Evolutionary conservation across 2,888 invertebrate genomes (phyloP).

Genomic region (Drosophila hamatofila): DNA sequence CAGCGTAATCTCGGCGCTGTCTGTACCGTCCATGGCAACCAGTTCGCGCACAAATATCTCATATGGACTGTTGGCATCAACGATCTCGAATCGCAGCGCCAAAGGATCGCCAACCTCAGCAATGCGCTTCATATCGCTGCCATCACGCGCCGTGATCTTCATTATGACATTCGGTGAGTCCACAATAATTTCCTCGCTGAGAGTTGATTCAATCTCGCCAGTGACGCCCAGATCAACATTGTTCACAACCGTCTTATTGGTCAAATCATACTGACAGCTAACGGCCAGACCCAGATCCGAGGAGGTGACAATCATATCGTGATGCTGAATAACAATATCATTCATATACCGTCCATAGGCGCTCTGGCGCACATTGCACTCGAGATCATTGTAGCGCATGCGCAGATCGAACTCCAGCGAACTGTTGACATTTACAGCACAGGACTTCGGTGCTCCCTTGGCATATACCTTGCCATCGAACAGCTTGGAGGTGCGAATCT

Average conservation of each 20-base stretch:
- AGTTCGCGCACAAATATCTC: slow-evolving; percentile 97
- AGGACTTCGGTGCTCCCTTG: slow-evolving; percentile 96
- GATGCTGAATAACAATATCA: slow-evolving; percentile 97
- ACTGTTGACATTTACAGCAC: slow-evolving; percentile 94
- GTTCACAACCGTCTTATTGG: slow-evolving; percentile 96
- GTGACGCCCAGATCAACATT: slow-evolving; percentile 95
- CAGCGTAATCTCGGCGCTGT: slow-evolving; percentile 95
- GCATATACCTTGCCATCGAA: slow-evolving; percentile 98
- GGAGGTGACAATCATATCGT: slow-evolving; percentile 96
- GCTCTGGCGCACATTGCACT: slow-evolving; percentile 95
- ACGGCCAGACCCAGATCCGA: slow-evolving; percentile 96
- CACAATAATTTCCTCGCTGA: slow-evolving; percentile 95
- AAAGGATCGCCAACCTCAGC: slow-evolving; percentile 97
- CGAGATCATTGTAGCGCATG: slow-evolving; percentile 96
- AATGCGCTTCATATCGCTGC: slow-evolving; percentile 92
- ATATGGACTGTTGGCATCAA: slow-evolving; percentile 96
- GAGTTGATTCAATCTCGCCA: slow-evolving; percentile 93
- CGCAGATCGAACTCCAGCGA: slow-evolving; percentile 95
- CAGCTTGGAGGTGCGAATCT: slow-evolving; percentile 94
- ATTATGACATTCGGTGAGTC: slow-evolving; percentile 97
- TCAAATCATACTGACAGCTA: slow-evolving; percentile 96
- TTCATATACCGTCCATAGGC: slow-evolving; percentile 92
- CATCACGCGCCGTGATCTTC: slow-evolving; percentile 94
- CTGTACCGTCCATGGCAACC: slow-evolving; percentile 97
- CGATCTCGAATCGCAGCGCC: slow-evolving; percentile 95